A percentile compares a stretch with the other conserved stretches of the same genome.
These are phyloP conservation scores for Catharus minimus DNA, from an alignment of 2,113 vertebrate species.

Conservation along the genomic window DNA sequence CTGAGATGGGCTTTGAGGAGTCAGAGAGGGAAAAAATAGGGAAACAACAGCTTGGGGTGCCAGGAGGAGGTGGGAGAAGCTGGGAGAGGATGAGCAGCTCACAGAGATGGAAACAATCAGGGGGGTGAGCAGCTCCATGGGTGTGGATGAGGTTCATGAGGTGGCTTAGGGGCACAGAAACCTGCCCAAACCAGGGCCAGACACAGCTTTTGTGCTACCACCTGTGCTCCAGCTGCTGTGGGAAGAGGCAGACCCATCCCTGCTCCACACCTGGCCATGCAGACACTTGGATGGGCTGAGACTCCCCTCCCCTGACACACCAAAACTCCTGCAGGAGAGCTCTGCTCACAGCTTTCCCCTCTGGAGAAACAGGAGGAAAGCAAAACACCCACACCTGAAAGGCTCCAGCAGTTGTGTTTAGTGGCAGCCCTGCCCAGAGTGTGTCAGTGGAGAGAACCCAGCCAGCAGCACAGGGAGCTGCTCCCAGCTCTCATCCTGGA, in stretches of 20 bases:
- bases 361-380: not conserved
- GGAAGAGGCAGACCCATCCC: not conserved
- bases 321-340: not conserved
- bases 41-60: not conserved
- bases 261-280: fast-evolving
- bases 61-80: not conserved
- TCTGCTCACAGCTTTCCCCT: not conserved
- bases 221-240: not conserved
- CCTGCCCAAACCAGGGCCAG: not conserved
- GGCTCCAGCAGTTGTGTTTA: not conserved
- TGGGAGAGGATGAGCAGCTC: not conserved
- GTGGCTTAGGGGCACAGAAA: not conserved
- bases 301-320: not conserved
- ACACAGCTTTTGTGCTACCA: not conserved
- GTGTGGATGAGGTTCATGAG: fast-evolving
- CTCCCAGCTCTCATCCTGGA: not conserved
- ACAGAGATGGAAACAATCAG: not conserved
- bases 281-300: fast-evolving
- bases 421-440: not conserved
- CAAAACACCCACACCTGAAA: conserved; percentile 3
- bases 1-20: not conserved
- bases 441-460: not conserved
- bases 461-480: fast-evolving
- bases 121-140: not conserved
- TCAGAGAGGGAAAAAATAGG: not conserved